Conservation (phyloP, 2,888 invertebrate species). For the Chymomyza caudatula region DNA sequence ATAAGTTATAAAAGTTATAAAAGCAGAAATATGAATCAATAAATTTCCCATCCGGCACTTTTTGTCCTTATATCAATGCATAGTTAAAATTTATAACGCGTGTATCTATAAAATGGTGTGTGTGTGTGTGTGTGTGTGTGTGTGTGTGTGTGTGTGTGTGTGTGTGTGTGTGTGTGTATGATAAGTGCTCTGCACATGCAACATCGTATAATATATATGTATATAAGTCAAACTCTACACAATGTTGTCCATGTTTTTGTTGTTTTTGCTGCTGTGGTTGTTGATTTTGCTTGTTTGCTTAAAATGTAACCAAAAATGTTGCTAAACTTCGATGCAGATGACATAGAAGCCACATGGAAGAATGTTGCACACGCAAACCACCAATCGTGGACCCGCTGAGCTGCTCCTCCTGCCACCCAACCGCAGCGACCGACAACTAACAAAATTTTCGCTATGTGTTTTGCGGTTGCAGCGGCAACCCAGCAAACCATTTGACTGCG, state of each 20-base stretch:
- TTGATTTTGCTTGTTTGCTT: slow-evolving; percentile 4
- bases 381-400: too few species aligned
- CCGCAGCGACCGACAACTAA: slow-evolving; percentile 15
- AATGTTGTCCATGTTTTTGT: slow-evolving; percentile 22
- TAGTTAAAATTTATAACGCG: slow-evolving; percentile 35
- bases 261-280: not conserved
- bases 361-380: not conserved
- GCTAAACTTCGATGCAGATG: slow-evolving; percentile 17
- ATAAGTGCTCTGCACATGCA: slow-evolving; percentile 36
- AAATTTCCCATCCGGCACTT: slow-evolving; percentile 45
- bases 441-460: slow-evolving; percentile 43
- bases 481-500: slow-evolving; percentile 37
- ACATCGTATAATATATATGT: slow-evolving; percentile 16
- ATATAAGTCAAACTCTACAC: slow-evolving; percentile 3
- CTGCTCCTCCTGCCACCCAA: not conserved
- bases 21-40: slow-evolving; percentile 26
- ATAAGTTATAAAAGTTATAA: not conserved
- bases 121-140: not conserved
- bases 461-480: slow-evolving; percentile 36
- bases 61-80: slow-evolving; percentile 34
- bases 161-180: slow-evolving; percentile 8
- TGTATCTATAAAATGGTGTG: not conserved
- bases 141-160: slow-evolving; percentile 10
- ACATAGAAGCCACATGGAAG: not conserved
- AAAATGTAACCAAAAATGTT: slow-evolving; percentile 52